Evolutionary conservation across 2,888 invertebrate species (phyloP).

Genomic region (Phlogophora meticulosa): DNA sequence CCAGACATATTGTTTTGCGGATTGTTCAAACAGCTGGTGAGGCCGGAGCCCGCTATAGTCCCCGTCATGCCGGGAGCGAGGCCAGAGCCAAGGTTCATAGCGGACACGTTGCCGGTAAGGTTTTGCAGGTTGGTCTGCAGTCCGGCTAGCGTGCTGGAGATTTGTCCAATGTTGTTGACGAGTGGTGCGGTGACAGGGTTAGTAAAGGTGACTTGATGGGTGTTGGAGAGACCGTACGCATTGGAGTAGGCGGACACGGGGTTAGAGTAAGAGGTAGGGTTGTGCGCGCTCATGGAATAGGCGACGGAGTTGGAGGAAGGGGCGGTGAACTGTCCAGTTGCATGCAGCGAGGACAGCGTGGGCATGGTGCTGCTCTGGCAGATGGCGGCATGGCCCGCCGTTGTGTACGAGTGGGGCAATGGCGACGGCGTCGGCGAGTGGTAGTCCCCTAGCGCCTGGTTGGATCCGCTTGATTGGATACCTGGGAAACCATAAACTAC

Average conservation of each 20-base stretch:
- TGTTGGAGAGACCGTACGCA: slow-evolving; percentile 85
- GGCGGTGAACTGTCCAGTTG: slow-evolving; percentile 85
- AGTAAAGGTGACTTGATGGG: slow-evolving; percentile 90
- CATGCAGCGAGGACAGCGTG: slow-evolving; percentile 90
- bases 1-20: slow-evolving; percentile 86
- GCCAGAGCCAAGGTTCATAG: slow-evolving; percentile 84
- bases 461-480: slow-evolving; percentile 93
- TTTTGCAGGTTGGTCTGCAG: slow-evolving; percentile 88
- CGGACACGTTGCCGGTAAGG: slow-evolving; percentile 85
- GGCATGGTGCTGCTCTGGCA: slow-evolving; percentile 93
- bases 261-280: slow-evolving; percentile 89
- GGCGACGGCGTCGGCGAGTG: slow-evolving; percentile 92
- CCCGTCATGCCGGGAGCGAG: slow-evolving; percentile 88
- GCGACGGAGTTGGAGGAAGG: slow-evolving; percentile 88
- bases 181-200: slow-evolving; percentile 88
- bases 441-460: slow-evolving; percentile 93
- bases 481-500: slow-evolving; percentile 75
- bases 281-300: slow-evolving; percentile 89
- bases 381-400: slow-evolving; percentile 84
- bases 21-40: slow-evolving; percentile 86
- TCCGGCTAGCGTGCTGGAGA: slow-evolving; percentile 88
- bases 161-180: slow-evolving; percentile 88
- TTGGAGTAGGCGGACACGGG: slow-evolving; percentile 89
- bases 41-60: slow-evolving; percentile 87
- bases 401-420: slow-evolving; percentile 90